Conservation (phyloP, 2,113 vertebrate genomes). For the Pyxicephalus adspersus region DNA sequence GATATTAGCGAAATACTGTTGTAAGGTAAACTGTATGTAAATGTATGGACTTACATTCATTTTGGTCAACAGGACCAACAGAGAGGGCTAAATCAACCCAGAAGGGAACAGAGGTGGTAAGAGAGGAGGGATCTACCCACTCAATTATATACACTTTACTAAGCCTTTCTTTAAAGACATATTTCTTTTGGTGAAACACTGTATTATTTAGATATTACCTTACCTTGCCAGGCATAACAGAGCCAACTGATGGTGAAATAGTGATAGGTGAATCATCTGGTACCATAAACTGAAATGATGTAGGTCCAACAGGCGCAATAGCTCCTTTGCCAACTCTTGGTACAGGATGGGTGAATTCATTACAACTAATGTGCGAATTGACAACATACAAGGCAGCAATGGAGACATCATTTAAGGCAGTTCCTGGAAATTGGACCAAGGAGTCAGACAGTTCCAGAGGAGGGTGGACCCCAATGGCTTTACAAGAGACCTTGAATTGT, state of each 20-base stretch:
- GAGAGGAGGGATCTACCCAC: too few relatives aligned
- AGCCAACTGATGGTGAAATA: constrained; percentile 78
- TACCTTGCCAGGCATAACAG: constrained; percentile 76
- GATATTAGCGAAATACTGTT: too few relatives aligned
- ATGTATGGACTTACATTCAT: too few relatives aligned
- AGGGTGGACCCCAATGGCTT: constrained; percentile 79
- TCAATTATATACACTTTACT: too few relatives aligned
- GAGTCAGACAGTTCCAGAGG: constrained; percentile 86
- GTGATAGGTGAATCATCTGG: constrained; percentile 75
- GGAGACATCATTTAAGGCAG: constrained; percentile 75
- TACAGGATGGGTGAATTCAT: constrained; percentile 58
- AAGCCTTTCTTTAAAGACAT: too few relatives aligned
- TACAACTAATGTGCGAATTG: constrained; percentile 68
- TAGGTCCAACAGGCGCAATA: constrained; percentile 65
- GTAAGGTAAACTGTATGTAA: too few relatives aligned
- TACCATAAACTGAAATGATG: constrained; percentile 78
- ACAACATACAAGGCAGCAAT: constrained; percentile 74
- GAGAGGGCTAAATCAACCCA: too few relatives aligned
- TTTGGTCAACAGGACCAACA: too few relatives aligned
- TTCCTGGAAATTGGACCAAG: constrained; percentile 84
- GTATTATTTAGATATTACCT: not conserved
- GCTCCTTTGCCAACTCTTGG: constrained; percentile 63
- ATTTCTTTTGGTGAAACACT: too few relatives aligned
- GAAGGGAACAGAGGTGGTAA: too few relatives aligned
- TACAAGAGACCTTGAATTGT: constrained; percentile 84